A percentile compares a stretch with the other conserved stretches of the same genome.
These are phyloP conservation scores for Sericinus montela DNA, from an alignment of 2,888 invertebrate genomes.

Conservation along the genomic window DNA sequence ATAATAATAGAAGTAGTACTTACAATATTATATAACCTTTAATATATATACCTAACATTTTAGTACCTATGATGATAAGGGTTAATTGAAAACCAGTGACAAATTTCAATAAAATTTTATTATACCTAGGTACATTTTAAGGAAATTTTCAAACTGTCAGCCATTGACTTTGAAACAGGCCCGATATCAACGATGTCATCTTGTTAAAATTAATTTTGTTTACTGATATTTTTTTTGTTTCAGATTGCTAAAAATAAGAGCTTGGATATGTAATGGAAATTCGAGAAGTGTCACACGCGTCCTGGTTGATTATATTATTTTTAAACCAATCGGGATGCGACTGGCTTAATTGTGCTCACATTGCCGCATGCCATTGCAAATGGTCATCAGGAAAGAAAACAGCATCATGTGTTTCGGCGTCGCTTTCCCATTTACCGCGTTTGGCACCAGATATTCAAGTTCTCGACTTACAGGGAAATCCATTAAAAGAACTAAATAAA, in stretches of 20 bases:
- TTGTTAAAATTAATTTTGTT: neutral
- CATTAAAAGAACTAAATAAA: constrained; percentile 83
- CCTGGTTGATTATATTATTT: constrained; percentile 45
- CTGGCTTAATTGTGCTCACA: constrained; percentile 90
- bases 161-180: too few relatives aligned
- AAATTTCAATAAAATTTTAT: too few relatives aligned
- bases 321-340: constrained; percentile 72
- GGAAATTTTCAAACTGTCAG: too few relatives aligned
- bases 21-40: too few relatives aligned
- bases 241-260: constrained; percentile 43
- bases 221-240: constrained; percentile 40
- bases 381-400: constrained; percentile 96
- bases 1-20: too few relatives aligned
- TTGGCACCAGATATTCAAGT: constrained; percentile 79
- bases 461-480: constrained; percentile 89
- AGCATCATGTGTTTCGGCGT: constrained; percentile 88
- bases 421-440: constrained; percentile 84
- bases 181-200: too few relatives aligned
- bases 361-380: constrained; percentile 89
- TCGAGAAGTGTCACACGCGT: constrained; percentile 51
- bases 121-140: too few relatives aligned
- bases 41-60: too few relatives aligned
- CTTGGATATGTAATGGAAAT: constrained; percentile 62
- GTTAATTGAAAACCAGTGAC: too few relatives aligned
- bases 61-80: too few relatives aligned